Base-by-base conservation (phyloP, 2,113 vertebrate species). In the Variabilichromis moorii region DNA sequence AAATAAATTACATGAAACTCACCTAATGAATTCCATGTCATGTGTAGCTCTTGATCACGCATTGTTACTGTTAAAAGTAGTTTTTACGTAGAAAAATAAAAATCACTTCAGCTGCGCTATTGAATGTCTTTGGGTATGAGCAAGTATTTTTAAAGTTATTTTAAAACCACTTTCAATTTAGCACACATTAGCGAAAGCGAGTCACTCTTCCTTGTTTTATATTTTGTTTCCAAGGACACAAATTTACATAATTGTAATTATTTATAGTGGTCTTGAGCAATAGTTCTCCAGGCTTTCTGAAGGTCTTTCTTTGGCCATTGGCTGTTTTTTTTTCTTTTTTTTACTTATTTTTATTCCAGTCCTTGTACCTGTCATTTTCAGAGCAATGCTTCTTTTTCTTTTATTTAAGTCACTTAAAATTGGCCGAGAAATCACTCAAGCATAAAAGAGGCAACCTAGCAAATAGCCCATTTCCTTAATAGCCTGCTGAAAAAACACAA, bases 311-410 rank as follows among this genome's bases (percentile, higher is more conserved):
- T 71, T 71, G 37, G 37, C 4, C 12, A 71, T 26, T 42, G 37
- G n/a, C n/a, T 42, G 66, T 12, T n/a, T n/a, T 3, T 33, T 17
- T 6, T 2, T n/a, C 0, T n/a, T 10, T 1, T n/a, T 26, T 26
- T 26, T 2, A 14, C 35, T 71, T 24, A 42, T 26, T 71, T 71
- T 26, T 13, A 17, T 24, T 73, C 37, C 37, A 45, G 68, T 73
- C 66, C 66, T 42, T 71, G n/a, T 71, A 42, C 37, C 66, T 42
- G n/a, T 24, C 66, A 2, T 42, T 71, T 71, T 21, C 11, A 68
- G 63, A 68, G 63, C 7, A 68, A 68, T 68, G 63, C 7, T 40
- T 14, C 35, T 68, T 68, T 68, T 8, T 40, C 28, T 40, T 68
- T 40, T 19, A 19, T 13, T 40, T 45, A 73, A 26, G 21, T 24